Evolutionary conservation across 2,113 vertebrate genomes (phyloP).

Genomic region (Pterocles gutturalis): DNA sequence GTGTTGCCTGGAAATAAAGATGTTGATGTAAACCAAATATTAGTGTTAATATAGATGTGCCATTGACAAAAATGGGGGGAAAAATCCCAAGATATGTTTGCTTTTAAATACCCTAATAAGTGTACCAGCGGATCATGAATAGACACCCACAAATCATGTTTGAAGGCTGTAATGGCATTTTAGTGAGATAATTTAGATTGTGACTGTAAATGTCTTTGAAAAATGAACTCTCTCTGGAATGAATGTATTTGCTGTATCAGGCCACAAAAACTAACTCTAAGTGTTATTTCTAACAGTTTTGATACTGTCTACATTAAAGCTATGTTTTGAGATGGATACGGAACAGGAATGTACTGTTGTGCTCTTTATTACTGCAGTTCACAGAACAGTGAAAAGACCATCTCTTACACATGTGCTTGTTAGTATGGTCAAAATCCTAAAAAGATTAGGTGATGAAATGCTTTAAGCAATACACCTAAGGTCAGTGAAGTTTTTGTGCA

Average conservation of each 20-base stretch:
- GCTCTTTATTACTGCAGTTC: neutral
- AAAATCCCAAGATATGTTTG: neutral
- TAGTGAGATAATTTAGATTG: neutral
- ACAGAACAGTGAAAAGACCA: neutral
- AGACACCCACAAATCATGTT: neutral
- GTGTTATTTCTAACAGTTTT: neutral
- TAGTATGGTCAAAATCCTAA: conserved; percentile 31
- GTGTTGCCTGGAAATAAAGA: neutral
- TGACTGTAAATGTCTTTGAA: neutral
- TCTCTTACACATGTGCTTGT: conserved; percentile 8
- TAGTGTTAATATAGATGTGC: neutral
- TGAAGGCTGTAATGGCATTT: neutral
- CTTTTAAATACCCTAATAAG: neutral
- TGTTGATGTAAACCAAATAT: neutral
- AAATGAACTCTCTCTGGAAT: neutral
- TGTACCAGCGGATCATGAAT: neutral
- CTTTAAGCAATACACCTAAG: conserved; percentile 41
- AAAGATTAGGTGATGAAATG: conserved; percentile 51
- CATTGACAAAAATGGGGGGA: neutral
- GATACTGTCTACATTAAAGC: neutral
- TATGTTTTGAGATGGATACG: neutral
- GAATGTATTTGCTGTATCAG: neutral
- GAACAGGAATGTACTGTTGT: neutral
- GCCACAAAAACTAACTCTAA: neutral
- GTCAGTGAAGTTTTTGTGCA: conserved; percentile 51